Evolutionary conservation across 1,140 invertebrate genomes (phyloP).

Genomic region (Lepidostoma basale): DNA sequence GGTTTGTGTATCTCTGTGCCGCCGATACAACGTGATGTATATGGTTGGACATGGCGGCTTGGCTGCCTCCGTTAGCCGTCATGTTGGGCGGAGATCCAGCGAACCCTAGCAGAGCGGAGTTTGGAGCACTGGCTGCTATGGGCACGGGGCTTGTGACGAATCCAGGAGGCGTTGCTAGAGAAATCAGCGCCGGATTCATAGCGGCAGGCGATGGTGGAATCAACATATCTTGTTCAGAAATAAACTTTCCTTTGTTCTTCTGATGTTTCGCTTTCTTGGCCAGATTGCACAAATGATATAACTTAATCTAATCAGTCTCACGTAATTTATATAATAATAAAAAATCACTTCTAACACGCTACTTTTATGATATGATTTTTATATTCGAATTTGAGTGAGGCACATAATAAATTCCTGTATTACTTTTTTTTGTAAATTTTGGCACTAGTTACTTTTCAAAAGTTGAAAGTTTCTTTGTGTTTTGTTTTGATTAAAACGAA

Average conservation of each 20-base stretch:
- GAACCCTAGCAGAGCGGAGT: slow-evolving; percentile 26
- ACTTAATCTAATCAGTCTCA: slow-evolving; percentile 15
- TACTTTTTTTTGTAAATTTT: slow-evolving; percentile 33
- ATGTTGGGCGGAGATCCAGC: slow-evolving; percentile 44
- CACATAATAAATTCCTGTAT: slow-evolving; percentile 42
- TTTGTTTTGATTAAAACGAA: too few relatives aligned
- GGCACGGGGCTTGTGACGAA: slow-evolving; percentile 37
- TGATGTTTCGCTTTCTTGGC: too few relatives aligned
- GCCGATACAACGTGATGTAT: slow-evolving; percentile 19
- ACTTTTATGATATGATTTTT: not conserved
- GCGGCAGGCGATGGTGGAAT: slow-evolving; percentile 33
- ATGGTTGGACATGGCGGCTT: slow-evolving; percentile 40
- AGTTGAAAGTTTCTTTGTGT: not conserved
- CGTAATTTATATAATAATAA: not conserved
- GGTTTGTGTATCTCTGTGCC: slow-evolving; percentile 18
- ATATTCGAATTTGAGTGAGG: slow-evolving; percentile 29
- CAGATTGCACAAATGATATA: too few relatives aligned
- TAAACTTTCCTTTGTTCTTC: not conserved
- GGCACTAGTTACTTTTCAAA: slow-evolving; percentile 11
- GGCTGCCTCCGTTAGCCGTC: slow-evolving; percentile 28
- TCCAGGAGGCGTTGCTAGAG: slow-evolving; percentile 35
- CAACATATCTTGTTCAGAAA: slow-evolving; percentile 37
- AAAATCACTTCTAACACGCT: not conserved
- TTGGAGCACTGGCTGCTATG: slow-evolving; percentile 25
- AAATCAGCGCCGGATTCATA: slow-evolving; percentile 43